phyloP scores from a whole-genome alignment of 2,888 invertebrate species.

The Seladonia tumulorum region DNA sequence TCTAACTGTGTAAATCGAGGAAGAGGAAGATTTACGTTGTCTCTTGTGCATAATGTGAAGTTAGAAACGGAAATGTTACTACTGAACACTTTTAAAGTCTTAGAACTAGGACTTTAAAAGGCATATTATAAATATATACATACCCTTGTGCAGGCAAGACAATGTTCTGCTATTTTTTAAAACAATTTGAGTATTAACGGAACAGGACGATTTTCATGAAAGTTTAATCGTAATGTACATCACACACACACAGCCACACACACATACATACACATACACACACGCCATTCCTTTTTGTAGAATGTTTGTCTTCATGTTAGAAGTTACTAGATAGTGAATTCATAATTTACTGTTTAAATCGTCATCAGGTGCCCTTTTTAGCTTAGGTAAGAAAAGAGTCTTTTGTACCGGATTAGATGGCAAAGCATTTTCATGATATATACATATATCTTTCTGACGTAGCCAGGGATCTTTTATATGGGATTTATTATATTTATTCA shows the following conservation, averaged over 20 bases:
- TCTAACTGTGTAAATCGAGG: constrained; percentile 26
- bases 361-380: constrained; percentile 61
- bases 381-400: constrained; percentile 43
- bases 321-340: constrained; percentile 59
- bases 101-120: constrained; percentile 36
- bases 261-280: not conserved
- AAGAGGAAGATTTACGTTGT: constrained; percentile 23
- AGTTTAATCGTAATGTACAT: constrained; percentile 62
- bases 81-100: constrained; percentile 48
- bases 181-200: constrained; percentile 57
- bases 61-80: constrained; percentile 37
- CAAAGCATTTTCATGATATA: constrained; percentile 54
- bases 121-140: constrained; percentile 37
- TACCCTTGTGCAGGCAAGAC: constrained; percentile 35
- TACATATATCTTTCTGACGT: constrained; percentile 42
- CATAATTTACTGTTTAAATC: constrained; percentile 60
- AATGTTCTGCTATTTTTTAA: constrained; percentile 60
- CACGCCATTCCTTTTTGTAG: constrained; percentile 67
- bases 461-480: constrained; percentile 52
- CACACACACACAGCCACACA: constrained; percentile 38
- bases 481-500: constrained; percentile 49
- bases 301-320: constrained; percentile 66
- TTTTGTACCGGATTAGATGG: constrained; percentile 62
- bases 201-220: constrained; percentile 55
- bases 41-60: constrained; percentile 57